Conservation (phyloP, 2,113 vertebrate species). For the Notarius lentiginosus region DNA sequence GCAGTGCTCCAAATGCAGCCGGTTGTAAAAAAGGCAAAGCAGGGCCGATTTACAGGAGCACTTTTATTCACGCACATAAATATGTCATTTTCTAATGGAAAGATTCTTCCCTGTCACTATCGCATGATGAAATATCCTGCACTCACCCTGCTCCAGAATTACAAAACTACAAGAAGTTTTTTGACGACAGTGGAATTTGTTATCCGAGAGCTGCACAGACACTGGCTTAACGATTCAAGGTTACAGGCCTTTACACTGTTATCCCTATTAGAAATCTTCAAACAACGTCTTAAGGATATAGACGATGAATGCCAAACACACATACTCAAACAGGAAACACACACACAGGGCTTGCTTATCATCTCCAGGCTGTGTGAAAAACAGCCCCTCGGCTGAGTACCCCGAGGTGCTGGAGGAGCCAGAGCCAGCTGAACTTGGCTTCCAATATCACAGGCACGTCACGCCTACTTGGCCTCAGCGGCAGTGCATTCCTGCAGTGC, state of each 20-base stretch:
- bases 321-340: conserved; percentile 46
- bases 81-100: conserved; percentile 44
- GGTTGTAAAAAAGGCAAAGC: conserved; percentile 40
- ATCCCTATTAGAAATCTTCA: conserved; percentile 24
- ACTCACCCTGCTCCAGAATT: not conserved
- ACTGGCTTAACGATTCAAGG: not conserved
- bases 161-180: conserved; percentile 14
- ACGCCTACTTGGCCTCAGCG: conserved; percentile 72
- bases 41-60: conserved; percentile 26
- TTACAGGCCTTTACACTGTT: not conserved
- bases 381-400: conserved; percentile 60
- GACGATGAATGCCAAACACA: conserved; percentile 28
- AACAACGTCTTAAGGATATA: conserved; percentile 22
- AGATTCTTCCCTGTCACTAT: conserved; percentile 44
- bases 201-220: not conserved
- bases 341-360: conserved; percentile 62
- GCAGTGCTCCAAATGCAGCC: conserved; percentile 39
- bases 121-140: conserved; percentile 20
- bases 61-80: conserved; percentile 33
- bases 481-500: conserved; percentile 77
- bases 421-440: conserved; percentile 72
- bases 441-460: conserved; percentile 64
- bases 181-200: not conserved
- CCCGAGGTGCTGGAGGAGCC: conserved; percentile 65
- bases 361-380: conserved; percentile 60